A percentile compares a stretch with the other conserved stretches of the same genome.
phyloP scores from a whole-genome alignment of 2,113 vertebrate genomes.

The Clinocottus analis region DNA sequence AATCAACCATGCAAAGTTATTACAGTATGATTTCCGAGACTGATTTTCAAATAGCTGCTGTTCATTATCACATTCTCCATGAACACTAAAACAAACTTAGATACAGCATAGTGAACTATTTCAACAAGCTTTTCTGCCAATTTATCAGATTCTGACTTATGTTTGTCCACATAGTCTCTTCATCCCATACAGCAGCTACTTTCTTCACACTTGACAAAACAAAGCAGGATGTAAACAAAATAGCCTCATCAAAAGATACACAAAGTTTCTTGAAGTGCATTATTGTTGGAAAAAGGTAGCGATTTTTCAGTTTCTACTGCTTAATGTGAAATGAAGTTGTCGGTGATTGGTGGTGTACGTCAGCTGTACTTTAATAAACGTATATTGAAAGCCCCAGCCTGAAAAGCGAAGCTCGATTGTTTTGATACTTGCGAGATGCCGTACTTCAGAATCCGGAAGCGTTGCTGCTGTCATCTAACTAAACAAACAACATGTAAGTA shows the following conservation, averaged over 20 bases:
- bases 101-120: neutral
- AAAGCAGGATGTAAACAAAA: neutral
- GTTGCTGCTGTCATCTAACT: neutral
- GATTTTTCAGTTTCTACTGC: neutral
- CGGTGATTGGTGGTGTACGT: neutral
- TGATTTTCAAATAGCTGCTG: neutral
- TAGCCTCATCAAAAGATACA: neutral
- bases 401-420: neutral
- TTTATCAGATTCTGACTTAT: neutral
- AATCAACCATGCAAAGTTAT: neutral
- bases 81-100: neutral
- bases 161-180: neutral
- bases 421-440: slow-evolving; percentile 35
- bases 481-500: slow-evolving; percentile 70
- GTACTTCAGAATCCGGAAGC: slow-evolving; percentile 66
- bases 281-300: too few relatives aligned
- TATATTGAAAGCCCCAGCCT: neutral
- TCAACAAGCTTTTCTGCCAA: neutral
- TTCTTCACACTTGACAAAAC: neutral
- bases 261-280: neutral
- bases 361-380: neutral
- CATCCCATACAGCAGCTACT: neutral
- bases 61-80: neutral
- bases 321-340: neutral
- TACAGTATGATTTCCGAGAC: neutral